These are phyloP conservation scores for Dicyrtomina minuta DNA, from an alignment of 2,888 invertebrate genomes.

Conservation along the genomic window DNA sequence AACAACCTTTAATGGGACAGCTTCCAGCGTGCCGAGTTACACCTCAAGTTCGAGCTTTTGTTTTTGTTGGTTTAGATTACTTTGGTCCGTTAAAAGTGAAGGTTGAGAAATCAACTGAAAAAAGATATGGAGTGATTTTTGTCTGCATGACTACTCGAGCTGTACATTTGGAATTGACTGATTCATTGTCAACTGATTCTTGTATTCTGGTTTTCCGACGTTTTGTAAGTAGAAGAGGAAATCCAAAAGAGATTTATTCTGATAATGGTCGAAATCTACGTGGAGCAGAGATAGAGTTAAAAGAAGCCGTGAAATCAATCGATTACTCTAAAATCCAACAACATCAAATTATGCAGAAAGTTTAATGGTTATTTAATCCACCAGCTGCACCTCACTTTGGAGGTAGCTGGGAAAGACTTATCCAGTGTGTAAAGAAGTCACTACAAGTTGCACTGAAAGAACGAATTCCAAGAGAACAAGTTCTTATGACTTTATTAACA, in stretches of 20 bases:
- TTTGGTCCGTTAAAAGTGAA: constrained; percentile 17
- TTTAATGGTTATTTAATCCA: constrained; percentile 26
- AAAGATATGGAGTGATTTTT: constrained; percentile 28
- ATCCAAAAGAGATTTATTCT: not conserved
- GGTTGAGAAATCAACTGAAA: constrained; percentile 22
- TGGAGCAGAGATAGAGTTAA: not conserved
- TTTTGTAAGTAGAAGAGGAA: not conserved
- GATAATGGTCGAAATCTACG: not conserved
- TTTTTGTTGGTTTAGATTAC: not conserved
- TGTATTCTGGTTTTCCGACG: constrained; percentile 23
- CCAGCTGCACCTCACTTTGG: constrained; percentile 27
- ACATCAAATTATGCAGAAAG: not conserved
- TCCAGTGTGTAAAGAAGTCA: constrained; percentile 22
- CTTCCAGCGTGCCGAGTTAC: constrained; percentile 6
- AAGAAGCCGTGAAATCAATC: not conserved
- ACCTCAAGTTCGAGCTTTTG: not conserved
- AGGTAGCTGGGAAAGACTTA: constrained; percentile 31
- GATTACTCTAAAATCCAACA: not conserved
- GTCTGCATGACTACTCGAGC: constrained; percentile 30
- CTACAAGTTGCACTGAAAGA: constrained; percentile 15
- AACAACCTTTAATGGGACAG: constrained; percentile 6
- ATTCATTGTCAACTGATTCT: constrained; percentile 17
- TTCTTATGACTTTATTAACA: constrained; percentile 19
- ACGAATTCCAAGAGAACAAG: constrained; percentile 30
- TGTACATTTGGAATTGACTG: constrained; percentile 25